Evolutionary conservation across 2,113 vertebrate species (phyloP).

Genomic region (Oceanites oceanicus): DNA sequence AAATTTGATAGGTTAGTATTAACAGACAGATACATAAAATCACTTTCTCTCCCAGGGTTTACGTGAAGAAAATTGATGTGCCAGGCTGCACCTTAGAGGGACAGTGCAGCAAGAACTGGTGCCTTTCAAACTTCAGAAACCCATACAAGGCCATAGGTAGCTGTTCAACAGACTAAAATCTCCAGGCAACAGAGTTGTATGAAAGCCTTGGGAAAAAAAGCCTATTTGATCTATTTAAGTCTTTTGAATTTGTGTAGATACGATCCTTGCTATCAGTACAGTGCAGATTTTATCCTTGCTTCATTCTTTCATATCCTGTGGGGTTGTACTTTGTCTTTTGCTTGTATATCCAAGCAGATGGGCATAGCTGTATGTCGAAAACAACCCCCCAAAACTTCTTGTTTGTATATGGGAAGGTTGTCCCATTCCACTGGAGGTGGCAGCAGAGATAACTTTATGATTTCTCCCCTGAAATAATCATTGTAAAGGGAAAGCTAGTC

Average conservation of each 20-base stretch:
- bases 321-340: not conserved
- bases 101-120: not conserved
- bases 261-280: not conserved
- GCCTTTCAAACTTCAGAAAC: not conserved
- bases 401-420: not conserved
- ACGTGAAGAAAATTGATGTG: not conserved
- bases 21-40: not conserved
- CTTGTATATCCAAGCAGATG: not conserved
- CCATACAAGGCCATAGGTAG: not conserved
- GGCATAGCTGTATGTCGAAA: not conserved
- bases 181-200: not conserved
- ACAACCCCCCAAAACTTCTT: not conserved
- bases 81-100: not conserved
- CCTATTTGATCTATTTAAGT: not conserved
- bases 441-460: not conserved
- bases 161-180: not conserved
- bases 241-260: not conserved
- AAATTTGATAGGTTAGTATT: conserved; percentile 29
- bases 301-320: not conserved
- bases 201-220: not conserved
- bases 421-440: not conserved
- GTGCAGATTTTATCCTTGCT: not conserved
- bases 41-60: conserved; percentile 1
- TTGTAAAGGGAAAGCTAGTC: not conserved
- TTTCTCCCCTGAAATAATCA: not conserved